phyloP scores from a whole-genome alignment of 2,113 vertebrate genomes.

The Lophius piscatorius region DNA sequence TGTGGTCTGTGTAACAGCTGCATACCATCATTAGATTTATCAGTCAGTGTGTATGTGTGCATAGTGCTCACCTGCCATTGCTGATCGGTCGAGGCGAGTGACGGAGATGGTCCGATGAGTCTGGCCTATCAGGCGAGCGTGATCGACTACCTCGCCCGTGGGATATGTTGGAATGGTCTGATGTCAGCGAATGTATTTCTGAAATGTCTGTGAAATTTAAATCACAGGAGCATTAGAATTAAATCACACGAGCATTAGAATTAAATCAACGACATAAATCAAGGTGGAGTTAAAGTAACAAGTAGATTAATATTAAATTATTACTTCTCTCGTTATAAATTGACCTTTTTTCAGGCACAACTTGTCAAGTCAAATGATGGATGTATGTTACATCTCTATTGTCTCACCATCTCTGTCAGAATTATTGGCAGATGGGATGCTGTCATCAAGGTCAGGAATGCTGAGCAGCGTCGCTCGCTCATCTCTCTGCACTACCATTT shows the following conservation, averaged over 20 bases:
- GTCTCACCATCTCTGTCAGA: slow-evolving; percentile 95
- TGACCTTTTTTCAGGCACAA: no score
- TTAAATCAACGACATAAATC: slow-evolving; percentile 17
- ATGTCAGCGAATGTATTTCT: slow-evolving; percentile 98
- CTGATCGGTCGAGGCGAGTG: slow-evolving; percentile 94
- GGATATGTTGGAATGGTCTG: slow-evolving; percentile 96
- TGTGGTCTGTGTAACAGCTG: slow-evolving; percentile 31
- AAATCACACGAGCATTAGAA: slow-evolving; percentile 10
- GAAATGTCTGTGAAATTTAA: slow-evolving; percentile 93
- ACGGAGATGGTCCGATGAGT: slow-evolving; percentile 90
- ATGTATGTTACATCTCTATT: not conserved
- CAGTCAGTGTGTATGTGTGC: slow-evolving; percentile 13
- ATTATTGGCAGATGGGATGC: slow-evolving; percentile 94
- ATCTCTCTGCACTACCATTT: slow-evolving; percentile 98
- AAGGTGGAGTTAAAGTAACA: not conserved
- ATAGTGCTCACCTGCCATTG: slow-evolving; percentile 89
- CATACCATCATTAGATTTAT: slow-evolving; percentile 34
- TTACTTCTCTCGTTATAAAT: no score
- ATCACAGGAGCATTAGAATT: slow-evolving; percentile 33
- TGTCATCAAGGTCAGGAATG: slow-evolving; percentile 96
- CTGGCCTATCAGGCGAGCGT: slow-evolving; percentile 92
- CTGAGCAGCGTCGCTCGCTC: slow-evolving; percentile 93
- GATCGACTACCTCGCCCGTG: slow-evolving; percentile 90
- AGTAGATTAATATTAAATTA: not conserved
- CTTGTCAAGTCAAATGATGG: no score